Conservation (phyloP, 2,113 vertebrate genomes). For the Aegithalos caudatus region DNA sequence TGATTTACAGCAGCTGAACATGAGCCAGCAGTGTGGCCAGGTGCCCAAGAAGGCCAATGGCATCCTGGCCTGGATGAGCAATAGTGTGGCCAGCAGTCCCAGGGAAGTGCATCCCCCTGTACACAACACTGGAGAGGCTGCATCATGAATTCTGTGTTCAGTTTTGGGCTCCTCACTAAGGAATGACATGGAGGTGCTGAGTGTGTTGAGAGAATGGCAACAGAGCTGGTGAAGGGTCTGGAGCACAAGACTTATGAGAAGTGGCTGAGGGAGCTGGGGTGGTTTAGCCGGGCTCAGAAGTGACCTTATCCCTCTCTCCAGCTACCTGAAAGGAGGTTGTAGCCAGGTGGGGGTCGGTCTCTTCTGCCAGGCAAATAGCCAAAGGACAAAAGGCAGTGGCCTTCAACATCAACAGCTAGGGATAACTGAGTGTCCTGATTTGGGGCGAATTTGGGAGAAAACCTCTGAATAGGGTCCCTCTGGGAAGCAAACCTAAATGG, state of each 20-base stretch:
- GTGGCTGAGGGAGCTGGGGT: neutral
- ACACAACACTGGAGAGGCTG: neutral
- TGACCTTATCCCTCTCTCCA: neutral
- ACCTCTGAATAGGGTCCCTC: too few species aligned
- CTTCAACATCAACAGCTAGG: neutral
- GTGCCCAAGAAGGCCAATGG: neutral
- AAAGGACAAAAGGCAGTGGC: neutral
- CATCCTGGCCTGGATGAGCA: neutral
- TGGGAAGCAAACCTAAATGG: too few species aligned
- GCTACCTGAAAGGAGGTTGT: fast-evolving
- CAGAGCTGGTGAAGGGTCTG: neutral
- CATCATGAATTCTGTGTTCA: neutral
- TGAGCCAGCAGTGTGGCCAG: neutral
- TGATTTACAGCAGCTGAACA: neutral
- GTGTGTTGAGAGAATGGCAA: too few species aligned
- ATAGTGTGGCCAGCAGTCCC: fast-evolving
- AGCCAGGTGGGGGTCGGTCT: fast-evolving
- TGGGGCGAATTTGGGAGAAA: too few species aligned
- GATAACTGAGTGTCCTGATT: neutral
- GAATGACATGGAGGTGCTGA: neutral
- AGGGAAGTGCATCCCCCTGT: neutral
- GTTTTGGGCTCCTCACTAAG: neutral
- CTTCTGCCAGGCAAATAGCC: neutral
- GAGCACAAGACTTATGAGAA: neutral
- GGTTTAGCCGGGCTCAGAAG: neutral